Base-by-base conservation (phyloP, 1,140 invertebrate genomes). In the Neodiprion virginianus region DNA sequence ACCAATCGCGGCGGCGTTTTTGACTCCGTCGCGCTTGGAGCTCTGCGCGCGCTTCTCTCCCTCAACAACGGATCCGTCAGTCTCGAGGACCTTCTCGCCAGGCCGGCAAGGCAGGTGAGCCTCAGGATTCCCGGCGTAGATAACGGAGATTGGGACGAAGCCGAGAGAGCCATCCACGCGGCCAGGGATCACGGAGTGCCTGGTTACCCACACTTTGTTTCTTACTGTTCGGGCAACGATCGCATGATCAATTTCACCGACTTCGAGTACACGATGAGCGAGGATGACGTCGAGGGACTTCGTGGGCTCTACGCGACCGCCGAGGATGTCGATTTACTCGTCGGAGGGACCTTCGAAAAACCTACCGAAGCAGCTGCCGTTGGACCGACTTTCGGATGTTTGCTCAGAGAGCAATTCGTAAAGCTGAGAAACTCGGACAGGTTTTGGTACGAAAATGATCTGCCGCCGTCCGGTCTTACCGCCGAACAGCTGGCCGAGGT, bases 401-500 rank as follows among this genome's bases (percentile, higher is more conserved):
- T 98, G 1, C 81, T 98, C 0, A 93, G 92, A 12, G 83, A 93
- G 40, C 96, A 98, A 82, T 96, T 97, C 79, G 90, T 92, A 48
- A 92, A 93, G 70, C 85, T 96, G 1, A 92, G 95, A 76, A 92
- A 94, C 79, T 94, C 95, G 50, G 96, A 97, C 88, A 91, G 97
- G 73, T 98, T 97, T 82, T 99, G 97, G 96, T 98, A 97, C 80
- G 97, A 98, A 87, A 98, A 98, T 82, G 97, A 98, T 83, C 91
- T 98, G 48, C 96, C 96, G 0, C 96, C 96, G 0, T 96, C 96
- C 1, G 93, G 96, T 8, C 92, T 98, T 76, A 93, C 90, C 8
- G 81, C 91, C 73, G 93, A 93, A 69, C 98, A 99, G 87, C 88
- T 99, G 1, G 90, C 92, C 69, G 96, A 98, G 78, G 93, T 99